These are phyloP conservation scores for Trachurus trachurus DNA, from an alignment of 2,797 vertebrate genomes.

Conservation along the genomic window DNA sequence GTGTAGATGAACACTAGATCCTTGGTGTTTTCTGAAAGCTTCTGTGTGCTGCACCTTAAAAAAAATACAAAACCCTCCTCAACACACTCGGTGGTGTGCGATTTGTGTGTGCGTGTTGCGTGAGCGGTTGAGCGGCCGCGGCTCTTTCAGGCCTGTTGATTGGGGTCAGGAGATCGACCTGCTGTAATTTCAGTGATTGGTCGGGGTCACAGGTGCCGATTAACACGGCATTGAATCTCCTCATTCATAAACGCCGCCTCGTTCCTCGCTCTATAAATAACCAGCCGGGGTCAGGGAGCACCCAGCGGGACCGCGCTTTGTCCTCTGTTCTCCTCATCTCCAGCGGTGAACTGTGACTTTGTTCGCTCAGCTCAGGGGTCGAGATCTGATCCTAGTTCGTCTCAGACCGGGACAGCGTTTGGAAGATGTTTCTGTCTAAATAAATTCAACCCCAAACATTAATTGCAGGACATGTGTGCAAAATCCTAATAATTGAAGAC, in stretches of 20 bases:
- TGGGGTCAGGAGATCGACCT: constrained; percentile 62
- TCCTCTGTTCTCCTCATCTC: constrained; percentile 51
- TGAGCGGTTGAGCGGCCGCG: not conserved
- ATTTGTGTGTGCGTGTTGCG: constrained; percentile 9
- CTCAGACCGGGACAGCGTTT: not conserved
- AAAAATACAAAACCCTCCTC: not conserved
- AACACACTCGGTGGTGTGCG: not conserved
- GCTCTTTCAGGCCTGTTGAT: constrained; percentile 47
- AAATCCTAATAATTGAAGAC: too few species aligned
- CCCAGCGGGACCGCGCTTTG: constrained; percentile 38
- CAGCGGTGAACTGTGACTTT: constrained; percentile 27
- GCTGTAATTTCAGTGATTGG: constrained; percentile 59
- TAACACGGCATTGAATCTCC: constrained; percentile 48
- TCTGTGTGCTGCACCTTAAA: constrained; percentile 26
- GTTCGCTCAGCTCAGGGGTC: constrained; percentile 36
- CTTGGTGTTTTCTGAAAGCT: constrained; percentile 15
- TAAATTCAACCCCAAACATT: too few species aligned
- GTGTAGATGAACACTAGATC: not conserved
- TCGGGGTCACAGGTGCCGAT: constrained; percentile 55
- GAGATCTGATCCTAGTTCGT: constrained; percentile 3
- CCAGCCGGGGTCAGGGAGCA: constrained; percentile 24
- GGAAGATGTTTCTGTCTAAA: too few species aligned
- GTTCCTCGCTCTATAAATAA: constrained; percentile 42
- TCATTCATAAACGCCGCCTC: constrained; percentile 50
- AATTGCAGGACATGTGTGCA: too few species aligned